Base-by-base conservation (phyloP, 2,113 vertebrate genomes). In the Rhagologus leucostigma region DNA sequence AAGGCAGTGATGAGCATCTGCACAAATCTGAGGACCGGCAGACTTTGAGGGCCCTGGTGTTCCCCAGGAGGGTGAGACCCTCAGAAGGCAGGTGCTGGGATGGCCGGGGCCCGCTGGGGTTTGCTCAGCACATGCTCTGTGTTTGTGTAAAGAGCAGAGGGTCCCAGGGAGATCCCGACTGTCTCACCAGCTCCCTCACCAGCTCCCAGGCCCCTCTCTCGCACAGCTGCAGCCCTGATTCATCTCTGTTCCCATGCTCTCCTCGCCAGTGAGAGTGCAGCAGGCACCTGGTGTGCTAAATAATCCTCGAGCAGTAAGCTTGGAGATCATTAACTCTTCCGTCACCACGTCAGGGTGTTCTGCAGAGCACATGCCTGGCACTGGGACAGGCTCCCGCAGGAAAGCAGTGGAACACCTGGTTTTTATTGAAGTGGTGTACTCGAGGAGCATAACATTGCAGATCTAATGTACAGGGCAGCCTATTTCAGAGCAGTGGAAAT, bases 271-370 rank as follows among this genome's bases (percentile, higher is more conserved):
- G 78, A 96, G 92, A 95, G 89, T 27, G 46, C 82, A 95, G 91
- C 92, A 97, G 90, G 95, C 96, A 96, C 95, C 95, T 94, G 93
- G 94, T 93, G 91, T 93, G 96, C 93, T 95, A 93, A 95, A 95
- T 77, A 95, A 95, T 88, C 95, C 92, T 96, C 64, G 17, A 92
- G 90, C 85, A 94, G 84, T 16, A 70, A 79, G 69, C 75, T 93
- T 2, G 0, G 82, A 79, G 73, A 84, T 49, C 50, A 15, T 96
- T 97, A 97, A 96, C 95, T 46, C 88, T 88, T 97, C 75, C 49
- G 0, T 77, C 44, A 4, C 95, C 53, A 3, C 1, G 1, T 4
- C 21, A 27, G 69, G 29, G 56, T 22, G 52, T 11, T 80, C 68
- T 80, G 46, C 47, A 77, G 29, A 86, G 68, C n/a, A n/a, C 49